Conservation (phyloP, 2,113 vertebrate genomes). For the Passer montanus region DNA sequence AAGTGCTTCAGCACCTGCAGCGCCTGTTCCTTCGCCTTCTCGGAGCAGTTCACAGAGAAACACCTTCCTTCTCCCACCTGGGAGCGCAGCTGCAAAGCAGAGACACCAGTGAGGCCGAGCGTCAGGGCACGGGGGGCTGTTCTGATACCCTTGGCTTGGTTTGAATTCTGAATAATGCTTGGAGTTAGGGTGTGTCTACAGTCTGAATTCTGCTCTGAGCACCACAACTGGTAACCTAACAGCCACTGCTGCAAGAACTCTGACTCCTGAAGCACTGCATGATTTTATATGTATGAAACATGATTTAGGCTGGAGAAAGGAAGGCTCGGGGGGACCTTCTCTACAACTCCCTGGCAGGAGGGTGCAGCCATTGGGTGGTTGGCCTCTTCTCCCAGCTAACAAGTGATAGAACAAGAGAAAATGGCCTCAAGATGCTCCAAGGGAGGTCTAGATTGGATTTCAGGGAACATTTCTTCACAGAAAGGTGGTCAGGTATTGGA, state of each 20-base stretch:
- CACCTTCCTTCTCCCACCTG: slow-evolving; percentile 88
- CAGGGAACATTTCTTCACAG: background rate
- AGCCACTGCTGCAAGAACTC: background rate
- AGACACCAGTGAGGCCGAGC: background rate
- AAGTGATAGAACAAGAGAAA: background rate
- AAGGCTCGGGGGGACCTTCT: background rate
- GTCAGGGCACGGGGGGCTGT: rapidly evolving
- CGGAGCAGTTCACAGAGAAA: slow-evolving; percentile 81
- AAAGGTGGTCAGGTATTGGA: background rate
- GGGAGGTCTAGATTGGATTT: background rate
- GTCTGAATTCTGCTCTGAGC: background rate
- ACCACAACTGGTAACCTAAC: background rate
- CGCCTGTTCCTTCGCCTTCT: slow-evolving; percentile 84
- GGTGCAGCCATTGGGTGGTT: background rate
- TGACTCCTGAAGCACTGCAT: background rate
- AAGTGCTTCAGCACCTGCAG: slow-evolving; percentile 83
- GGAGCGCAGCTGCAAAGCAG: slow-evolving; percentile 77
- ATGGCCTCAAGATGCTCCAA: background rate
- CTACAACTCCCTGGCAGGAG: background rate
- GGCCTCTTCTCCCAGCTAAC: background rate
- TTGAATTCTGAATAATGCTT: background rate
- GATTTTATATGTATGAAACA: background rate
- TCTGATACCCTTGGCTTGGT: background rate
- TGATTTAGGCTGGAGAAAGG: background rate
- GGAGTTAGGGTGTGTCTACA: background rate